phyloP scores from a whole-genome alignment of 1,140 invertebrate genomes.

The Drosophila persimilis region DNA sequence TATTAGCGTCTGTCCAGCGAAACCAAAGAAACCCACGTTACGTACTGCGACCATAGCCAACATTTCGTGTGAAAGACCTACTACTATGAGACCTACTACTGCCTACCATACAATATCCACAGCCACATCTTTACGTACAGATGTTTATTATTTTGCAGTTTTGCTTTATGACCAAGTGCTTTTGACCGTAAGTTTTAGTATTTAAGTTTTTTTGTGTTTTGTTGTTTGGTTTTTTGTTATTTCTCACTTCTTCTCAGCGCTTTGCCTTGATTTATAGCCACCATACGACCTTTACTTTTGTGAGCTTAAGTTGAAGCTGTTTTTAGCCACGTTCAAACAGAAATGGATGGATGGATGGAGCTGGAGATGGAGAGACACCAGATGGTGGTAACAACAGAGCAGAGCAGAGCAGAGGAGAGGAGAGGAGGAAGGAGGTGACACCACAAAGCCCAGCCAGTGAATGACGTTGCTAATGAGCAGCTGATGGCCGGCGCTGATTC shows the following conservation, averaged over 20 bases:
- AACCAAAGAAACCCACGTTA: constrained; percentile 16
- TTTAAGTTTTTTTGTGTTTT: constrained; percentile 26
- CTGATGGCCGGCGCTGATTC: constrained; percentile 41
- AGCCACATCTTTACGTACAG: constrained; percentile 3
- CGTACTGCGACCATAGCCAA: constrained; percentile 12
- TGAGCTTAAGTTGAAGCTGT: neutral
- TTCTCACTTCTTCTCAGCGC: constrained; percentile 7
- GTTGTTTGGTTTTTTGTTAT: neutral
- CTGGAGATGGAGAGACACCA: neutral
- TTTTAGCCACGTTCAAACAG: constrained; percentile 4
- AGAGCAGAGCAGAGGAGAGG: neutral
- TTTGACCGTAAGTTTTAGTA: constrained; percentile 25
- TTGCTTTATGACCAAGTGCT: constrained; percentile 48
- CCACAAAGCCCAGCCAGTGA: constrained; percentile 7
- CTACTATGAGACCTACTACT: neutral
- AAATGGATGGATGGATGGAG: neutral
- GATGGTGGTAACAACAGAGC: neutral
- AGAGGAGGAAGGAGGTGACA: constrained; percentile 4
- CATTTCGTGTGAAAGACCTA: constrained; percentile 4
- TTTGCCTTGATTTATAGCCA: constrained; percentile 36
- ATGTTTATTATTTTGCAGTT: constrained; percentile 39
- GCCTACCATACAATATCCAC: neutral
- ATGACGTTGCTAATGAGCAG: constrained; percentile 61
- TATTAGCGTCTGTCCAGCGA: constrained; percentile 75
- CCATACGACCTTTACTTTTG: constrained; percentile 38